Conservation (phyloP, 2,113 vertebrate genomes). For the Centropus bengalensis region DNA sequence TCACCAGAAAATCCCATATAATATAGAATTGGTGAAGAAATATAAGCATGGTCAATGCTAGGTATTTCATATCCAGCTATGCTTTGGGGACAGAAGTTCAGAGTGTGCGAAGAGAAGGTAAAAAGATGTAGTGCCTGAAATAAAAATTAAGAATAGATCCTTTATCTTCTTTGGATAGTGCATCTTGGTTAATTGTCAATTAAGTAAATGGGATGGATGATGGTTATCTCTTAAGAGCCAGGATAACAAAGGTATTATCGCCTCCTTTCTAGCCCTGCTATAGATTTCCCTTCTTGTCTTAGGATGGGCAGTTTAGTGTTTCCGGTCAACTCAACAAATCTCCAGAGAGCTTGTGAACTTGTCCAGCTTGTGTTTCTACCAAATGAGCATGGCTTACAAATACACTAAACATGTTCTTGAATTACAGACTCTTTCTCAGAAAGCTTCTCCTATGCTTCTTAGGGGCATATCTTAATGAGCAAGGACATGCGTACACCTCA, state of each 20-base stretch:
- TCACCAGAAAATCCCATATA: neutral
- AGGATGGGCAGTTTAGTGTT: neutral
- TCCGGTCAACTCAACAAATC: neutral
- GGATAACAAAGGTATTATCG: neutral
- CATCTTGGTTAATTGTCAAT: neutral
- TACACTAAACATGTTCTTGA: neutral
- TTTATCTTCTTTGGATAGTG: neutral
- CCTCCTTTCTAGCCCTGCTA: neutral
- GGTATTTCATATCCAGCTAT: neutral
- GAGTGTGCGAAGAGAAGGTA: neutral
- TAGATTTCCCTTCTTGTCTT: neutral
- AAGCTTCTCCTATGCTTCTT: neutral
- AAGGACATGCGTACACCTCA: neutral
- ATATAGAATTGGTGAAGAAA: neutral
- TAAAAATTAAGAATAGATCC: neutral
- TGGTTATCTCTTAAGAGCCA: neutral
- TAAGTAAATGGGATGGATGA: neutral
- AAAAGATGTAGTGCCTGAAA: neutral
- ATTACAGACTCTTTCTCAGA: neutral
- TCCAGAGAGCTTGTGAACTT: neutral
- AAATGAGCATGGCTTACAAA: neutral
- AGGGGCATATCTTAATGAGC: neutral
- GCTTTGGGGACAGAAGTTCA: neutral
- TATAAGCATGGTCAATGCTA: neutral
- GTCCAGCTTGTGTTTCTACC: neutral